phyloP scores from a whole-genome alignment of 2,888 invertebrate species.

The Lacanobia oleracea region DNA sequence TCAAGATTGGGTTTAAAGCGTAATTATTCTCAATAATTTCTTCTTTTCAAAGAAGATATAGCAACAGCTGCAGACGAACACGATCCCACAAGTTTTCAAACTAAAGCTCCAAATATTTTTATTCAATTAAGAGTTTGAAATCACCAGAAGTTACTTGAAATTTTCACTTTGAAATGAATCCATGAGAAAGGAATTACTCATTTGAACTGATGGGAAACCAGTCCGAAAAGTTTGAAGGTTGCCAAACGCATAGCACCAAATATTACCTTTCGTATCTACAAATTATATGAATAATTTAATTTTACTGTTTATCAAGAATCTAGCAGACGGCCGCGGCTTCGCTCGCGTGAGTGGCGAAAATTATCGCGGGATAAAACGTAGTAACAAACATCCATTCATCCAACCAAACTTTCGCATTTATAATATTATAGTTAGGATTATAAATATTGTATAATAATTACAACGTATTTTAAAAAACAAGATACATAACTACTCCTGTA shows the following conservation, averaged over 20 bases:
- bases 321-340: too few species aligned
- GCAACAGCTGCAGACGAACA: conserved; percentile 47
- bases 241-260: neutral
- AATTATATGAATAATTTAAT: too few species aligned
- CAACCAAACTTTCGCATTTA: too few species aligned
- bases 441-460: too few species aligned
- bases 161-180: conserved; percentile 43
- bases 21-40: conserved; percentile 18
- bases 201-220: conserved; percentile 8
- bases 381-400: too few species aligned
- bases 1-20: conserved; percentile 4
- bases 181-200: conserved; percentile 14
- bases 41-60: conserved; percentile 31
- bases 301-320: too few species aligned
- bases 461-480: neutral
- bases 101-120: conserved; percentile 57
- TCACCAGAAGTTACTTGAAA: conserved; percentile 51
- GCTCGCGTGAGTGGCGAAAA: too few species aligned
- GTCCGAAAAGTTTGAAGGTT: neutral
- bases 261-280: too few species aligned
- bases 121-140: conserved; percentile 55
- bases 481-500: neutral
- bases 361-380: too few species aligned
- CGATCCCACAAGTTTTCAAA: conserved; percentile 44
- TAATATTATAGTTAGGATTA: too few species aligned